A percentile compares a stretch with the other conserved stretches of the same genome.
Evolutionary conservation across 2,888 invertebrate species (phyloP).

Genomic region (Oligia latruncula): DNA sequence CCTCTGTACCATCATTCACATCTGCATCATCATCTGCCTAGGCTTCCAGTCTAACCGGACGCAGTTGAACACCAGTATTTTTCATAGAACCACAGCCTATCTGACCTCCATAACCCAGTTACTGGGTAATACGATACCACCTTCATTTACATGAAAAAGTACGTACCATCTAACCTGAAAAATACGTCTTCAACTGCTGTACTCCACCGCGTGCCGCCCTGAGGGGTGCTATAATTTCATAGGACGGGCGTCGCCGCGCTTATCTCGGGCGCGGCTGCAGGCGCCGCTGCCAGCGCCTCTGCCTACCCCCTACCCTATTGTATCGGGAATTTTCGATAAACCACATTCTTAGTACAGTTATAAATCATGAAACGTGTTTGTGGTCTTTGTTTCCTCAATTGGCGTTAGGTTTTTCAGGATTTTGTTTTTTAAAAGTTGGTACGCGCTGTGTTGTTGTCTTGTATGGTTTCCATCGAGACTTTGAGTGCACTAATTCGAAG

Average conservation of each 20-base stretch:
- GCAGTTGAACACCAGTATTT: background rate
- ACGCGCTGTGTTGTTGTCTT: background rate
- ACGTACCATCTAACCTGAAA: background rate
- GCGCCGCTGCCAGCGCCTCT: constrained; percentile 86
- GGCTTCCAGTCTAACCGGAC: background rate
- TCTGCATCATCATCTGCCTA: too few relatives aligned
- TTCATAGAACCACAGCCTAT: background rate
- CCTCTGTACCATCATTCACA: background rate
- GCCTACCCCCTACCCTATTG: constrained; percentile 62
- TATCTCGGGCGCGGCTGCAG: constrained; percentile 88
- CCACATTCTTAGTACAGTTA: constrained; percentile 69
- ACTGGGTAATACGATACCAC: background rate
- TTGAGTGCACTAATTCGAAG: too few relatives aligned
- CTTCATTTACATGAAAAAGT: background rate
- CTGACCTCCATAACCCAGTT: background rate
- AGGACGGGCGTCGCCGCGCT: constrained; percentile 89
- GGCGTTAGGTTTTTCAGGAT: constrained; percentile 31
- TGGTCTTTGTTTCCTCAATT: constrained; percentile 53
- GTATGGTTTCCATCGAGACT: background rate
- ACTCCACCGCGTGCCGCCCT: constrained; percentile 66
- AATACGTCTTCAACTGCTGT: constrained; percentile 16
- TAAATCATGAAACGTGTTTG: constrained; percentile 62
- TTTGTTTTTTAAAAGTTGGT: background rate
- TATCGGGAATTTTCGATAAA: constrained; percentile 79
- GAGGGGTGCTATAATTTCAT: constrained; percentile 88